A percentile compares a stretch with the other conserved stretches of the same genome.
Evolutionary conservation across 2,797 vertebrate genomes (phyloP).

Genomic region (Sebastiscus albofasciatus): DNA sequence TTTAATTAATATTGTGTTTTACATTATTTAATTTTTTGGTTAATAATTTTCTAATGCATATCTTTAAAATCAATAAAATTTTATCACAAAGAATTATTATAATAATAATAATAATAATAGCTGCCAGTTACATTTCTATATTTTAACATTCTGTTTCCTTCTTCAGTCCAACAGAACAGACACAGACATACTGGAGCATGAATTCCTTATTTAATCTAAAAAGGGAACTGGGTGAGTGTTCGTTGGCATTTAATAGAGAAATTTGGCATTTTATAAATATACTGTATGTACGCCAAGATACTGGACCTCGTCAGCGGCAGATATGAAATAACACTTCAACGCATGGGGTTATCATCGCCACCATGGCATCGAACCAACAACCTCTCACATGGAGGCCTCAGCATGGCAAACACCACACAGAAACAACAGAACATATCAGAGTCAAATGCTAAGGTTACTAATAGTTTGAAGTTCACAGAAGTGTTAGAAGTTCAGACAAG

Average conservation of each 20-base stretch:
- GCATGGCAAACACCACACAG: background rate
- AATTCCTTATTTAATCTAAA: background rate
- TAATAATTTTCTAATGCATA: too few relatives aligned
- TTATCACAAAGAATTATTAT: background rate
- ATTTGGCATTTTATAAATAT: background rate
- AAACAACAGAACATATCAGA: slow-evolving; percentile 20
- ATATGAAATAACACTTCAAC: slow-evolving; percentile 34
- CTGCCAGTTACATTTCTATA: background rate
- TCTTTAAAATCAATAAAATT: too few relatives aligned
- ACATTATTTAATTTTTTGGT: too few relatives aligned
- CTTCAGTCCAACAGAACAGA: background rate
- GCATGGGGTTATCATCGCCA: slow-evolving; percentile 40
- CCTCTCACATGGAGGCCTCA: slow-evolving; percentile 12
- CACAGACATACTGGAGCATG: background rate
- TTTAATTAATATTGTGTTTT: too few relatives aligned
- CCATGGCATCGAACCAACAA: slow-evolving; percentile 40
- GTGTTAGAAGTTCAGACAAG: slow-evolving; percentile 37
- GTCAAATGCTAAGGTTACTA: slow-evolving; percentile 23
- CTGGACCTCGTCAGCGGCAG: slow-evolving; percentile 10
- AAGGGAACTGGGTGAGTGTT: background rate
- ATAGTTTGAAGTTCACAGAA: slow-evolving; percentile 35
- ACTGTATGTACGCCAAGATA: background rate
- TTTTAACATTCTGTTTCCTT: slow-evolving; percentile 1
- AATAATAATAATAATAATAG: slow-evolving; percentile 2
- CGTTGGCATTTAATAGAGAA: too few relatives aligned